Percentiles rank a stretch among this genome's conserved stretches.
Evolutionary conservation across 2,113 vertebrate species (phyloP).

Genomic region (Reinhardtius hippoglossoides): DNA sequence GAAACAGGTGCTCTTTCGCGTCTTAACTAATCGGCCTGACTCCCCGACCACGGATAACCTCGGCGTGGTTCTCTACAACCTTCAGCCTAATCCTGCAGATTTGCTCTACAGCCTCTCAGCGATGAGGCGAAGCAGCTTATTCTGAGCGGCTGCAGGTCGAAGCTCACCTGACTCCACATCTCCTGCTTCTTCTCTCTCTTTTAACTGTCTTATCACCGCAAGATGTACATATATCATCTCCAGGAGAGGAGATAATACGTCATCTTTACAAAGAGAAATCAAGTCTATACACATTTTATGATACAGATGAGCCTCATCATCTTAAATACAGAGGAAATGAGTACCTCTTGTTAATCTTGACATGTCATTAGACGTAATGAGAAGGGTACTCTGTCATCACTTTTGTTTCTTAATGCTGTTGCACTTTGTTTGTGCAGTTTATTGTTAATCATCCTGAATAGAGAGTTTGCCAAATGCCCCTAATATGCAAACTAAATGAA

Average conservation of each 20-base stretch:
- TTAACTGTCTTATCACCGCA: background rate
- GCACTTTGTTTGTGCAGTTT: background rate
- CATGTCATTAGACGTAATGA: background rate
- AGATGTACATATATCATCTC: background rate
- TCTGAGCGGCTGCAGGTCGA: background rate
- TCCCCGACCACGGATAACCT: too few relatives aligned
- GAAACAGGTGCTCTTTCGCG: too few relatives aligned
- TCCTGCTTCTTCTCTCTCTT: background rate
- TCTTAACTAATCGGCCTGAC: too few relatives aligned
- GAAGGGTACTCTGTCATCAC: background rate
- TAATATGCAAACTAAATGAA: conserved; percentile 36
- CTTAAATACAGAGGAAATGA: too few relatives aligned
- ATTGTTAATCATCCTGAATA: conserved; percentile 5
- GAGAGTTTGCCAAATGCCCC: background rate
- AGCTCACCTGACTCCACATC: background rate
- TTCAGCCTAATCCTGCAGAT: background rate
- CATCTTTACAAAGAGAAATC: background rate
- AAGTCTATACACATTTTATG: too few relatives aligned
- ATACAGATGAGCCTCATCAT: background rate
- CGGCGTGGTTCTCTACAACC: too few relatives aligned
- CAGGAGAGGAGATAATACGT: background rate
- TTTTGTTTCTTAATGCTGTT: conserved; percentile 5
- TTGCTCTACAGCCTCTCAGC: background rate
- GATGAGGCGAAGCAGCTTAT: background rate
- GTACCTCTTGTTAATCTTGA: background rate